Evolutionary conservation across 2,888 invertebrate species (phyloP).

Genomic region (Athripsodes cinereus): DNA sequence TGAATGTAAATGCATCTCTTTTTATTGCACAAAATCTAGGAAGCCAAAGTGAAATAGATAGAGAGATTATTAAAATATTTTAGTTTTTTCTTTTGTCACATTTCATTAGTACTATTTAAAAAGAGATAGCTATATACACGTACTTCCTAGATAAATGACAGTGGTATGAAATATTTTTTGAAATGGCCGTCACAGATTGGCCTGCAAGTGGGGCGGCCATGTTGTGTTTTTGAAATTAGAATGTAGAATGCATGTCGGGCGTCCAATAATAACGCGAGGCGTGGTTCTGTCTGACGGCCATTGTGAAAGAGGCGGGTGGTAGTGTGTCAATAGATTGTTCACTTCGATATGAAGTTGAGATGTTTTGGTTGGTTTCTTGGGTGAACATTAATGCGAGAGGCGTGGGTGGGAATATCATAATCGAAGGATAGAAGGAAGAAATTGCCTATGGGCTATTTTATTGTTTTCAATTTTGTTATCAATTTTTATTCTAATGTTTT

Average conservation of each 20-base stretch:
- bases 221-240: conserved; percentile 19
- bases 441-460: no score
- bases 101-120: background rate
- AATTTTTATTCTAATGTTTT: no score
- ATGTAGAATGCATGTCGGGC: conserved; percentile 8
- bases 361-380: background rate
- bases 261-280: conserved; percentile 22
- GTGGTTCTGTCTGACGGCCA: conserved; percentile 24
- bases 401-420: no score
- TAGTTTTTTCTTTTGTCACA: background rate
- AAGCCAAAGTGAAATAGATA: background rate
- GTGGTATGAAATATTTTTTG: background rate
- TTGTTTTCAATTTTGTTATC: no score
- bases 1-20: background rate
- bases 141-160: background rate
- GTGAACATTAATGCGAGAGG: no score
- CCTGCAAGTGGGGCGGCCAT: conserved; percentile 17
- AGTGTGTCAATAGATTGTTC: conserved; percentile 13
- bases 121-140: conserved; percentile 2
- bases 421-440: no score
- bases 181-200: conserved; percentile 11
- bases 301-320: conserved; percentile 20
- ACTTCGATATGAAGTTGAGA: conserved; percentile 14
- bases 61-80: background rate
- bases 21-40: background rate